Conservation (phyloP, 2,888 invertebrate species). For the Cybosia mesomella region DNA sequence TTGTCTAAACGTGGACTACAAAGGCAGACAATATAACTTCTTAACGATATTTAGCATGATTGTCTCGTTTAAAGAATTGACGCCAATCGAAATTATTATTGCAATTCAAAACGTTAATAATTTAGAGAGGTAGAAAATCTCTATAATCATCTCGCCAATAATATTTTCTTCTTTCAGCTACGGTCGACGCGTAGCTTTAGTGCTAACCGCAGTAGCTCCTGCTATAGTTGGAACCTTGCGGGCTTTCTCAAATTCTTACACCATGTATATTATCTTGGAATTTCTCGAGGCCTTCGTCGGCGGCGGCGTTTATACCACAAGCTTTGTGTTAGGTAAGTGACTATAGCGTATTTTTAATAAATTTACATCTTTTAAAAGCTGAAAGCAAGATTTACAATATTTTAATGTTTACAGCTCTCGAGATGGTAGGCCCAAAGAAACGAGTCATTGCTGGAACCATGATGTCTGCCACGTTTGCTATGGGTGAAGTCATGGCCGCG, state of each 20-base stretch:
- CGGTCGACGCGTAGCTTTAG: slow-evolving; percentile 88
- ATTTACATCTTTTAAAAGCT: neutral
- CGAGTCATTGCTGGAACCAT: slow-evolving; percentile 90
- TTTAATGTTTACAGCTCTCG: slow-evolving; percentile 85
- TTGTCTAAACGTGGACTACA: too few species aligned
- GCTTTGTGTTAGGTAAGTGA: slow-evolving; percentile 82
- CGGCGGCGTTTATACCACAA: slow-evolving; percentile 76
- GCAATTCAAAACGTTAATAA: too few species aligned
- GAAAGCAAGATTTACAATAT: neutral
- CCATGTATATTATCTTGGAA: slow-evolving; percentile 70
- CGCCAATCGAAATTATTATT: too few species aligned
- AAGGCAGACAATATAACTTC: too few species aligned
- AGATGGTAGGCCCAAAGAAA: slow-evolving; percentile 89
- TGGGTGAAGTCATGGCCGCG: slow-evolving; percentile 89
- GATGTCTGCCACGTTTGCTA: slow-evolving; percentile 88
- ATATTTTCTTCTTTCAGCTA: slow-evolving; percentile 60
- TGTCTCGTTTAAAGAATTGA: too few species aligned
- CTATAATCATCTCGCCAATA: too few species aligned
- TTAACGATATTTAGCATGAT: too few species aligned
- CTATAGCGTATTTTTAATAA: neutral
- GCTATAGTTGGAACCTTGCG: slow-evolving; percentile 82
- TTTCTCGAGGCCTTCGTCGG: slow-evolving; percentile 73
- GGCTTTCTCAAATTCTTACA: slow-evolving; percentile 64
- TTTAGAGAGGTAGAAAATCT: too few species aligned
- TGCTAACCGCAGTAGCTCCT: slow-evolving; percentile 84